Evolutionary conservation across 2,797 vertebrate species (phyloP).

Genomic region (Novumbra hubbsi): DNA sequence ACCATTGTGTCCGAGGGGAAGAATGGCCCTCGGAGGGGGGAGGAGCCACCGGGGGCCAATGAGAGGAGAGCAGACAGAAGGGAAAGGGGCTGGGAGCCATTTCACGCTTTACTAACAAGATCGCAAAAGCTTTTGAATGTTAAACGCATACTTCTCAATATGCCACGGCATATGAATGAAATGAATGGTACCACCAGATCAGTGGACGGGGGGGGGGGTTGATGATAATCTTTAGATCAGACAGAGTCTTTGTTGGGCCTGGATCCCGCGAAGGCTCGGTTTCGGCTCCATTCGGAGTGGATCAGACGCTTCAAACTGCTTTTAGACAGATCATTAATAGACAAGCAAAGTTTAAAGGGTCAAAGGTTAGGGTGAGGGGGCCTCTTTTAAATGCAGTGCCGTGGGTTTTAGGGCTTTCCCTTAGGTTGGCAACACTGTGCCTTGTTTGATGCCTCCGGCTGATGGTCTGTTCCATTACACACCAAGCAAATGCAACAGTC

Average conservation of each 20-base stretch:
- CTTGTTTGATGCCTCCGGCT: neutral
- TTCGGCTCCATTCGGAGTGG: slow-evolving; percentile 76
- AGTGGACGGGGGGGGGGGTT: slow-evolving; percentile 21
- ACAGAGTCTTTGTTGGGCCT: slow-evolving; percentile 66
- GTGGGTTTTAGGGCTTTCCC: slow-evolving; percentile 56
- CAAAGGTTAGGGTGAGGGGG: slow-evolving; percentile 58
- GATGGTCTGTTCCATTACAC: neutral
- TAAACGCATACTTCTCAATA: slow-evolving; percentile 74
- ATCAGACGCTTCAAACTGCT: slow-evolving; percentile 73
- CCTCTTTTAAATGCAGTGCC: slow-evolving; percentile 70
- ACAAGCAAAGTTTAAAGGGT: slow-evolving; percentile 66
- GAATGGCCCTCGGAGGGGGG: slow-evolving; percentile 74
- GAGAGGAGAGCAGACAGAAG: slow-evolving; percentile 9
- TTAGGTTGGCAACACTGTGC: neutral
- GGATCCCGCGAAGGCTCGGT: slow-evolving; percentile 57
- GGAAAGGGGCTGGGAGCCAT: slow-evolving; percentile 67
- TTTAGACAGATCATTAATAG: slow-evolving; percentile 76
- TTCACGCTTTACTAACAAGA: slow-evolving; percentile 83
- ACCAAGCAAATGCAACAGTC: neutral
- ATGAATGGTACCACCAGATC: slow-evolving; percentile 81
- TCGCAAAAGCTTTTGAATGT: slow-evolving; percentile 76
- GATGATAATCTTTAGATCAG: slow-evolving; percentile 64
- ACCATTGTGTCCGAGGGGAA: slow-evolving; percentile 71
- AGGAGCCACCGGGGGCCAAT: slow-evolving; percentile 52
- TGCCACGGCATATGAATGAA: slow-evolving; percentile 62